Evolutionary conservation across 2,888 invertebrate species (phyloP), one percentile per base, ranked within the genome.

Genomic region (Ariolimax columbianus): DNA sequence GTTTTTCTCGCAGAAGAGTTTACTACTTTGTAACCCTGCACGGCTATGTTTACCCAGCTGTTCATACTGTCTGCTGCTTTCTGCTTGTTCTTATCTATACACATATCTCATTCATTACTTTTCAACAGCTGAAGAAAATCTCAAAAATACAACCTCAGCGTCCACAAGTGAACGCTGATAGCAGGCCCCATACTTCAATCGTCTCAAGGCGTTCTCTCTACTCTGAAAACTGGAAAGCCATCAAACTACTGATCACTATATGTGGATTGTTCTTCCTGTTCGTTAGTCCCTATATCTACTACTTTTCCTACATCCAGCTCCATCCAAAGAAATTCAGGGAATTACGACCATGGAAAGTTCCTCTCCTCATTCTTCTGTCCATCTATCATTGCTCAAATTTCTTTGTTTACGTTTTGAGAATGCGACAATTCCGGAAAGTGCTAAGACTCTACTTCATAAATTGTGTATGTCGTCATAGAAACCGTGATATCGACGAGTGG

Each of bases 381-480:
- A 6, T 80, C 19, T 55, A 66, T n/a, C 80, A 80, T 40, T 70
- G 68, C 70, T 80, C 80, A 3, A 80, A 80, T 40, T 80, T 80
- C n/a, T 80, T 80, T 30, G 70, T 80, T 11, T 80, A 80, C 70
- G 19, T 43, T 51, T 0, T 80, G 23, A 47, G 80, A 4, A 80
- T 80, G 23, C 68, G 80, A 40, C n/a, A 43, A 17, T 80, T 80
- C 23, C 43, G 43, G n/a, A 36, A 47, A 26, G 70, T 14, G 2
- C 23, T 86, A 33, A 85, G 79, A 36, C 7, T 17, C 23, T 75
- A 82, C 3, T 68, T n/a, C 17, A 38, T 38, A 7, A 47, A 51
- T 36, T 78, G 70, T 33, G 51, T 59, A 0, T 55, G 70, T 26
- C 77, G 83, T 36, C 78, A 77, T 51, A 77, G 83, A n/a, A n/a